Base-by-base conservation (phyloP, 2,888 invertebrate species). In the Morpho helenor region DNA sequence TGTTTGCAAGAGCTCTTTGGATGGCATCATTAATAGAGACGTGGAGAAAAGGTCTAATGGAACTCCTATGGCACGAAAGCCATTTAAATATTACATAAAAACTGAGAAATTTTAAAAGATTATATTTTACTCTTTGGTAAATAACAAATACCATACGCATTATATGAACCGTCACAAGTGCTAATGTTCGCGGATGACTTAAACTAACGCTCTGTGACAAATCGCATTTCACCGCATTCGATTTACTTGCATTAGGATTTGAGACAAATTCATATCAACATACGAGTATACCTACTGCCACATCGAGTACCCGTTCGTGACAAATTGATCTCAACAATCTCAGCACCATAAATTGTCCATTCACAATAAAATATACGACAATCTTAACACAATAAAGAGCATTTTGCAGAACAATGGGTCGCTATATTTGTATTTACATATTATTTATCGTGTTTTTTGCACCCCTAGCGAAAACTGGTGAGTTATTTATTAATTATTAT, bases 181-280 rank as follows among this genome's bases (percentile, higher is more conserved):
- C n/a, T 8, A 52, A 46, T 44, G 52, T 45, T 41, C 52, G 49
- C 52, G 42, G 49, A 53, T 55, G 56, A 42, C 42, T 52, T 53
- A 63, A 55, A 43, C 59, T 46, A 53, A 53, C 46, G 53, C 16
- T 46, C 53, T 53, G 53, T 53, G 41, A 60, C 68, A 45, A 69
- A 69, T 69, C 63, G 56, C 57, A 66, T 68, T 56, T 68, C 56
- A 62, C 49, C 65, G 68, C 63, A 60, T 64, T 64, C 49, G 49
- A 55, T 56, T 57, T 58, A 61, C 56, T 51, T 56, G 48, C 49
- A 56, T 57, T 61, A 52, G 23, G 56, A 61, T 44, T 52, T 51
- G 49, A 40, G 49, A 51, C 53, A 53, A 52, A 46, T 41, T 10
- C 44, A 45, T 8, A 43, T 53, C 53, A 56, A 52, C 62, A 61